Evolutionary conservation across 2,113 vertebrate genomes (phyloP).

Genomic region (Paradisaea rubra): DNA sequence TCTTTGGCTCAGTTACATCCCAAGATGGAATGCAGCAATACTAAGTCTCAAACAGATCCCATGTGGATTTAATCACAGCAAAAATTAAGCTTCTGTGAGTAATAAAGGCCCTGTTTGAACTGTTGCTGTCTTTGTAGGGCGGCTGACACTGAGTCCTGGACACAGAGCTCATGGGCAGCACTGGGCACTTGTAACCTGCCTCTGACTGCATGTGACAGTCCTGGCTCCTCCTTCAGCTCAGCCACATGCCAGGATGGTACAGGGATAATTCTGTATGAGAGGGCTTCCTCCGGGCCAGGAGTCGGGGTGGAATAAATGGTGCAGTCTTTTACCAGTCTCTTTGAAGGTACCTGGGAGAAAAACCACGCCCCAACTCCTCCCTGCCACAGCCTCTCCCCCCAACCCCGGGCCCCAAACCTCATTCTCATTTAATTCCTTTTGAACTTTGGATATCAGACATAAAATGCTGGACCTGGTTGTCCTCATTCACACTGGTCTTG

Average conservation of each 20-base stretch:
- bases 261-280: neutral
- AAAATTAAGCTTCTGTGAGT: neutral
- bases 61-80: neutral
- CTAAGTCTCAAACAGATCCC: neutral
- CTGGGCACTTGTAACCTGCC: neutral
- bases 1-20: neutral
- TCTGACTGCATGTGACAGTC: neutral
- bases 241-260: rapidly evolving
- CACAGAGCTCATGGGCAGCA: neutral
- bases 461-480: neutral
- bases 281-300: neutral
- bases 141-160: neutral
- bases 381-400: too few relatives aligned
- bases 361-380: neutral
- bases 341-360: neutral
- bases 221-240: neutral
- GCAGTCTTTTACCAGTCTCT: neutral
- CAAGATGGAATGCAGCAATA: neutral
- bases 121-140: neutral
- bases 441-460: neutral
- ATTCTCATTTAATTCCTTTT: neutral
- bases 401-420: neutral
- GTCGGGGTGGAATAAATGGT: neutral
- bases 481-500: neutral
- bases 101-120: neutral